A percentile compares a stretch with the other conserved stretches of the same genome.
These are phyloP conservation scores for Aplysina aerophoba DNA, from an alignment of 37 sponge, comb jelly and placozoan species.

Conservation along the genomic window DNA sequence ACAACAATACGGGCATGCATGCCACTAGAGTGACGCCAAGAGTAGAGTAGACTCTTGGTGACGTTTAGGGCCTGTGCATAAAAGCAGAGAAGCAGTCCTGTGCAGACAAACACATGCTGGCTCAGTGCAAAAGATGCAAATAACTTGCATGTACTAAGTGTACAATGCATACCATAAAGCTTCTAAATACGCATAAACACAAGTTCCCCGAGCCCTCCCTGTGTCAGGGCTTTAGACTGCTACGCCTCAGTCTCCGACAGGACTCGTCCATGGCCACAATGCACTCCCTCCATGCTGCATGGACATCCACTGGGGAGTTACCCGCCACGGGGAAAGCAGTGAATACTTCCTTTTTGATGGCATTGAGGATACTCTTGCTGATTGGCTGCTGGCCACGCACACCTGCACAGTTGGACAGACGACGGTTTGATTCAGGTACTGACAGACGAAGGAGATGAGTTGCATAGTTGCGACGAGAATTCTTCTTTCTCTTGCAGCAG, in stretches of 20 bases:
- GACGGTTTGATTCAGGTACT: background rate
- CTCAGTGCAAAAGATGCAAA: too few species aligned
- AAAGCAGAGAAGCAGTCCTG: too few species aligned
- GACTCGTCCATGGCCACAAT: conserved; percentile 8
- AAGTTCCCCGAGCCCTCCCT: too few species aligned
- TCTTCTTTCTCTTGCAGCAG: conserved; percentile 6
- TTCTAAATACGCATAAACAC: too few species aligned
- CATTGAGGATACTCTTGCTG: background rate
- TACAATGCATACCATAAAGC: too few species aligned
- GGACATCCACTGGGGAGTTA: background rate
- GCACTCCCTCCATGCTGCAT: conserved; percentile 2
- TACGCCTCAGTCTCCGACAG: background rate
- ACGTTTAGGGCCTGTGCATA: too few species aligned
- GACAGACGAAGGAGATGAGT: background rate
- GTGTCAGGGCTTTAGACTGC: too few species aligned
- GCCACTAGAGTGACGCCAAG: too few species aligned
- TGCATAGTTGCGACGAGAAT: conserved; percentile 1
- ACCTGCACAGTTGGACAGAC: conserved; percentile 7
- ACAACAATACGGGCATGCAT: too few species aligned
- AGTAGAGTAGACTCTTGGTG: too few species aligned
- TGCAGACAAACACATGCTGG: too few species aligned
- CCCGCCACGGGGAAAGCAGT: background rate
- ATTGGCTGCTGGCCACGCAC: conserved; percentile 3
- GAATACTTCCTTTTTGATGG: conserved; percentile 4
- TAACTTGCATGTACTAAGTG: too few species aligned